A percentile compares a stretch with the other conserved stretches of the same genome.
Conservation (phyloP, 2,797 vertebrate genomes). For the Acropternis orthonyx region DNA sequence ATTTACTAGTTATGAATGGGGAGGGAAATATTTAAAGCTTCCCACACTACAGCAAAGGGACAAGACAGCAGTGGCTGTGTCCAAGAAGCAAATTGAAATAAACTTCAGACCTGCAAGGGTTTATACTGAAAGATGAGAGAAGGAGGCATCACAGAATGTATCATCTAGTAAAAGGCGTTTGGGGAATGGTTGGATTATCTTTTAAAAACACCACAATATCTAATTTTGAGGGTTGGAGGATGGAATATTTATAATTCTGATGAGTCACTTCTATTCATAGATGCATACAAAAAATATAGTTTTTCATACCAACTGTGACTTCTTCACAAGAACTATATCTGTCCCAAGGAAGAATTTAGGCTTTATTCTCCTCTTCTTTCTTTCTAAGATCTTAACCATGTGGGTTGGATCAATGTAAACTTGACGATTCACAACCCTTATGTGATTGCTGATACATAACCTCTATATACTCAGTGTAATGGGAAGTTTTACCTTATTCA, state of each 20-base stretch:
- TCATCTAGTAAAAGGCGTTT: not conserved
- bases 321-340: not conserved
- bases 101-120: not conserved
- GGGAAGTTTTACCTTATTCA: not conserved
- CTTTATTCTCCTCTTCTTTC: not conserved
- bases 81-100: not conserved
- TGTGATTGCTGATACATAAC: not conserved
- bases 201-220: not conserved
- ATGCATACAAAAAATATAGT: not conserved
- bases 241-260: not conserved
- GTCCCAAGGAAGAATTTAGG: not conserved
- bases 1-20: not conserved
- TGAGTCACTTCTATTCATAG: conserved; percentile 3
- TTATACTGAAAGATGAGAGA: not conserved
- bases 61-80: not conserved
- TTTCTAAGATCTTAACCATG: not conserved
- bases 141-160: not conserved
- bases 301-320: not conserved
- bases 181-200: not conserved
- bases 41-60: not conserved
- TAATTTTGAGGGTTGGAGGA: not conserved
- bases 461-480: not conserved
- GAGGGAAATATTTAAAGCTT: not conserved
- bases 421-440: not conserved
- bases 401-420: not conserved